Evolutionary conservation across 2,888 invertebrate genomes (phyloP), one percentile per base, ranked within the genome.

Genomic region (Diaperis boleti): DNA sequence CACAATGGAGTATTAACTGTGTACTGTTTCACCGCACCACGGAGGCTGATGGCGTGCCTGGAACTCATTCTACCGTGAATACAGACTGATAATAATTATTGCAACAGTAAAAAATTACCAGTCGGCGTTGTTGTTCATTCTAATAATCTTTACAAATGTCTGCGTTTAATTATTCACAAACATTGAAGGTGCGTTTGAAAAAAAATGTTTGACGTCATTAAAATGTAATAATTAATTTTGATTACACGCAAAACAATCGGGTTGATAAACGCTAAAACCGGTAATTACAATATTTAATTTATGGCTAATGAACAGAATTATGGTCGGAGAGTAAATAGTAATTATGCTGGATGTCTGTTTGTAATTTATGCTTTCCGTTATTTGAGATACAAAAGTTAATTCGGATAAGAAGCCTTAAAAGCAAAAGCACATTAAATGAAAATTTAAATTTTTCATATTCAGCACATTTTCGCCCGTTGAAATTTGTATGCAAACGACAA

Each of bases 21-120:
- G 18, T 5, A 18, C n/a, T 11, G 26, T 26, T 39, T 45, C 17
- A 29, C 18, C 35, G 20, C 35, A 8, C 20, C 35, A 29, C 42
- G 20, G 59, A 61, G 33, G 55, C 37, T 41, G 49, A 49, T 62
- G 42, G 52, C 63, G 45, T 63, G 63, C 63, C 63, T 44, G 26
- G 31, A 52, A 59, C 11, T 59, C 59, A 45, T 26, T 63, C 63
- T 59, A 63, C 57, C 63, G 42, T 63, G 63, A 59, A 63, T 63
- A 8, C 31, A 57, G 54, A 52, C 26, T 39, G 57, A 63, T 49
- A 44, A 42, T 50, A 62, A 59, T 63, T 57, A 57, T 62, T 41
- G 26, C 22, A 18, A 29, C 33, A 47, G 10, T 59, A 18, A 49
- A 59, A 59, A 59, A 47, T 49, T 14, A 14, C 29, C 11, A 29